Conservation (phyloP, 37 sponge, comb jelly and placozoan genomes). For the Agelas oroides region DNA sequence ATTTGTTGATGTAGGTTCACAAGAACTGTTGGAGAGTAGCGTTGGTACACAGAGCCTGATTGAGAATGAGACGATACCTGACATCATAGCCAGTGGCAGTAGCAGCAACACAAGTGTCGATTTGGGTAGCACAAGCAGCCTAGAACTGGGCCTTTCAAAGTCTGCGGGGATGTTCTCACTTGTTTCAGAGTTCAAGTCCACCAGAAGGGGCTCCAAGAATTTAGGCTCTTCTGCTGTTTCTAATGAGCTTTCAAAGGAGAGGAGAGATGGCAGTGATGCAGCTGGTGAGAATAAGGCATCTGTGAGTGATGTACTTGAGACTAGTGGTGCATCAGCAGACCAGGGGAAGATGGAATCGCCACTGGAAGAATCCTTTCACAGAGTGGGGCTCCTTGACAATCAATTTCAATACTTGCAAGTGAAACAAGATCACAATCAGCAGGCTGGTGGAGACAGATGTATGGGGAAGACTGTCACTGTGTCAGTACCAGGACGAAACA, state of each 20-base stretch:
- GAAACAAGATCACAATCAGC: background rate
- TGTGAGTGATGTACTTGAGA: no score
- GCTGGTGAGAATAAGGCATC: no score
- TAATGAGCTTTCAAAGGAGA: no score
- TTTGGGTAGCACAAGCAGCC: constrained; percentile 9
- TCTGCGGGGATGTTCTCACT: no score
- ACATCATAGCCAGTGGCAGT: constrained; percentile 10
- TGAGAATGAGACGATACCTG: constrained; percentile 57
- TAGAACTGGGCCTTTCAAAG: background rate
- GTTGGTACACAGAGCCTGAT: constrained; percentile 62
- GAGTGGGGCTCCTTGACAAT: constrained; percentile 13
- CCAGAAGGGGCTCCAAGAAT: no score
- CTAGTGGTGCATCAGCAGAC: no score
- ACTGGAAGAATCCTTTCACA: background rate
- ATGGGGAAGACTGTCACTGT: constrained; percentile 25
- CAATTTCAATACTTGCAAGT: background rate
- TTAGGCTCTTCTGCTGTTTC: no score
- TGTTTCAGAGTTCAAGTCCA: no score
- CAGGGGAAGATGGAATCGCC: constrained; percentile 34
- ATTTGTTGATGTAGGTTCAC: no score
- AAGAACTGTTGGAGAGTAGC: no score
- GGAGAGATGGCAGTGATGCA: no score
- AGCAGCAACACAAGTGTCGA: constrained; percentile 15
- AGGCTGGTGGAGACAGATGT: background rate
- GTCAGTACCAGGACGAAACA: constrained; percentile 4